phyloP scores from a whole-genome alignment of 1,140 invertebrate species.

The Hypothenemus hampei region DNA sequence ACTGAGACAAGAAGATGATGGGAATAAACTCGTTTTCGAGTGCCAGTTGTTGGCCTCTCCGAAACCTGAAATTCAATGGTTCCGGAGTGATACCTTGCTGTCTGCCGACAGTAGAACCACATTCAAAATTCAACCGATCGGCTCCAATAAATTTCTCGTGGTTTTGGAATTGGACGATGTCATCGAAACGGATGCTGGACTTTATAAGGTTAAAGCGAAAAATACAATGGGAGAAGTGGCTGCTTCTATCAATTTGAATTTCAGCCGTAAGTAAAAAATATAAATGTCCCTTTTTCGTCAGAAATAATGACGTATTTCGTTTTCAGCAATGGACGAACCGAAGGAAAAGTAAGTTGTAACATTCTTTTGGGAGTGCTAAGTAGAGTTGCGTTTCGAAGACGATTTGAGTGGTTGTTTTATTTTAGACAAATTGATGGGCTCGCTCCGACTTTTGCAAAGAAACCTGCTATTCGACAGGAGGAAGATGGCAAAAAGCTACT shows the following conservation, averaged over 20 bases:
- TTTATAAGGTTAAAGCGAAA: conserved; percentile 96
- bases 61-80: conserved; percentile 89
- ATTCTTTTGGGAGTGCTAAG: no score
- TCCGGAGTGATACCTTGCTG: conserved; percentile 77
- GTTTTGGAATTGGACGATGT: conserved; percentile 92
- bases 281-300: no score
- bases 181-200: conserved; percentile 90
- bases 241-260: conserved; percentile 97
- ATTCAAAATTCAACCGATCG: conserved; percentile 79
- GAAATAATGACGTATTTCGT: conserved; percentile 22
- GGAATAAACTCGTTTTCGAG: conserved; percentile 92
- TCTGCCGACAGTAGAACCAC: conserved; percentile 77
- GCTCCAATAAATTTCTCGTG: conserved; percentile 82
- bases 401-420: conserved; percentile 15
- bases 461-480: conserved; percentile 93
- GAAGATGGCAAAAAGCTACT: conserved; percentile 92
- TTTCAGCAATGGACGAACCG: conserved; percentile 77
- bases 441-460: conserved; percentile 95
- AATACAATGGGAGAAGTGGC: conserved; percentile 97
- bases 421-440: conserved; percentile 94
- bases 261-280: conserved; percentile 93
- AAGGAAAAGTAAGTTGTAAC: conserved; percentile 68
- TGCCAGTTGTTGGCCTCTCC: conserved; percentile 77
- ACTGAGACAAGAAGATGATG: conserved; percentile 91
- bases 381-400: no score